Evolutionary conservation across 2,888 invertebrate genomes (phyloP).

Genomic region (Lordiphosa andalusiaca): DNA sequence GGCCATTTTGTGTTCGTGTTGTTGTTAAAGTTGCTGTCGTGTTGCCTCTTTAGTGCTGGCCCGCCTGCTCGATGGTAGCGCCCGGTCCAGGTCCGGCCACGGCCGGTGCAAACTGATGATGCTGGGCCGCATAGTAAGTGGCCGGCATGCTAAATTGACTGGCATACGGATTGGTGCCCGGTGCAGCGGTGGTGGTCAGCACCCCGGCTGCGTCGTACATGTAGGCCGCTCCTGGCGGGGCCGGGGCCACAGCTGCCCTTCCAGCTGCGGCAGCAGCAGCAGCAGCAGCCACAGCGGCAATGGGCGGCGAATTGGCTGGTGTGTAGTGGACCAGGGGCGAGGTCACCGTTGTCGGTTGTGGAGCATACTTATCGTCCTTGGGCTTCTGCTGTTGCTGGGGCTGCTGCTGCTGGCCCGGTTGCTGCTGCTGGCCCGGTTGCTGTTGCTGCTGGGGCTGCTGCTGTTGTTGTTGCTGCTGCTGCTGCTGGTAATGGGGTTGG

Average conservation of each 20-base stretch:
- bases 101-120: constrained; percentile 67
- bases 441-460: constrained; percentile 45
- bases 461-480: constrained; percentile 62
- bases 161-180: constrained; percentile 78
- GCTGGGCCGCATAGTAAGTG: constrained; percentile 74
- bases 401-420: constrained; percentile 60
- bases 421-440: constrained; percentile 54
- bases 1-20: constrained; percentile 15
- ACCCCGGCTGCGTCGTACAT: constrained; percentile 79
- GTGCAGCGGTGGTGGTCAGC: constrained; percentile 75
- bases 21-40: constrained; percentile 3
- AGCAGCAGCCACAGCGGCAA: constrained; percentile 63
- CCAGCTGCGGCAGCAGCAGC: constrained; percentile 41
- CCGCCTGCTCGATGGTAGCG: constrained; percentile 57
- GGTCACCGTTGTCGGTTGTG: constrained; percentile 54
- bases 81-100: constrained; percentile 62
- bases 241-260: constrained; percentile 51
- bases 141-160: constrained; percentile 77
- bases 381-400: constrained; percentile 54
- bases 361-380: constrained; percentile 63
- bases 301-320: constrained; percentile 78
- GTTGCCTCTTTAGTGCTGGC: constrained; percentile 49
- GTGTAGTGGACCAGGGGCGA: constrained; percentile 68
- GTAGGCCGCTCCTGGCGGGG: constrained; percentile 65
- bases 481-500: constrained; percentile 56